Base-by-base conservation (phyloP, 2,888 invertebrate genomes). In the Heliconius charithonia region DNA sequence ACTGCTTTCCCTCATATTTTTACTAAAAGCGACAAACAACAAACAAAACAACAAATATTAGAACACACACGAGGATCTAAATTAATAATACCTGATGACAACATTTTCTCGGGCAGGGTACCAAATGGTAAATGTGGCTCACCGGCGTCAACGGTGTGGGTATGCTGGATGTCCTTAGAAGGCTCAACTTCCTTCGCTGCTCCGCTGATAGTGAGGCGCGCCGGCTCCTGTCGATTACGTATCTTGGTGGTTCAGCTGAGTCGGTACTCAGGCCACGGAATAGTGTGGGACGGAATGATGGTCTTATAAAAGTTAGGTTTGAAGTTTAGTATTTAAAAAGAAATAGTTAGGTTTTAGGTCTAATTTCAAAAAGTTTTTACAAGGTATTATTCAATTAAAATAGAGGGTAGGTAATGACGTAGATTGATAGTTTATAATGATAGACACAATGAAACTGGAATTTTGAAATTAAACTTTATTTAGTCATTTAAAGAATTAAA, bases 91-190 rank as follows among this genome's bases (percentile, higher is more conserved):
- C 95, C 95, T 95, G 94, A 84, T 89, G 86, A 89, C 95, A 95
- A 93, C 95, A 95, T 86, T 93, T 90, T 92, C 94, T 92, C 85
- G 95, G 95, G 92, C 95, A 95, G 92, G 91, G 92, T 88, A 95
- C 94, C 93, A 92, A 91, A 92, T 95, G 95, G 95, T 94, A 95
- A 93, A 95, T 95, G 93, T 95, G 93, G 93, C 95, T 95, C 94
- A 95, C 95, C 93, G 94, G 93, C 77, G 91, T 90, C 90, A 93
- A 88, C 84, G 93, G 91, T 59, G 89, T 82, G 3, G 93, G 92
- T 84, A 92, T 91, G 89, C 93, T 94, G 77, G 91, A 80, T 3
- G 92, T 87, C 82, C 94, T 84, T 70, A 94, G 90, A 90, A 94
- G 84, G 87, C 89, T 91, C 86, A 95, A 89, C 87, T 90, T 91